Conservation (phyloP, 2,888 invertebrate species). For the Hipparchia sbordonii region DNA sequence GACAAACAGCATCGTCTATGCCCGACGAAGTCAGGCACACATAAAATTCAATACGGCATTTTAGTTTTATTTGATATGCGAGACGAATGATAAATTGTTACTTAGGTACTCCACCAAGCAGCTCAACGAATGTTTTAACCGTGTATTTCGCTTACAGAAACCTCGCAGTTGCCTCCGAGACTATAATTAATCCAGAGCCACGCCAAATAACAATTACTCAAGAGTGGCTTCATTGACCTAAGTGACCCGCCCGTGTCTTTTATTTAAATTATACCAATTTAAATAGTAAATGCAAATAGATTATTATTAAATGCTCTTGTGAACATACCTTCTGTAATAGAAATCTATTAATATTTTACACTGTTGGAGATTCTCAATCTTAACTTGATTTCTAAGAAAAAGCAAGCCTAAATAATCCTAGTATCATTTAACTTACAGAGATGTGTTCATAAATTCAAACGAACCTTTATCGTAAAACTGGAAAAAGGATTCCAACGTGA, state of each 20-base stretch:
- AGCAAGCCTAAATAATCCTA: too few species aligned
- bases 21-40: neutral
- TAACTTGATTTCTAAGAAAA: too few species aligned
- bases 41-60: neutral
- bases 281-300: slow-evolving; percentile 10
- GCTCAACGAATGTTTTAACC: slow-evolving; percentile 1
- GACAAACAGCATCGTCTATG: too few species aligned
- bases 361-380: neutral
- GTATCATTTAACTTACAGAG: too few species aligned
- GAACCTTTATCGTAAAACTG: neutral
- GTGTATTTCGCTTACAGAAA: slow-evolving; percentile 20
- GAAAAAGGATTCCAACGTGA: neutral
- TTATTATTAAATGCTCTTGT: neutral
- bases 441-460: too few species aligned
- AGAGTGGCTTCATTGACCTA: slow-evolving; percentile 25
- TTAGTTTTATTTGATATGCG: slow-evolving; percentile 2
- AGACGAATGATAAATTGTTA: neutral
- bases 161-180: slow-evolving; percentile 18
- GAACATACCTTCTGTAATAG: neutral
- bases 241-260: slow-evolving; percentile 22
- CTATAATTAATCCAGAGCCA: slow-evolving; percentile 25
- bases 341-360: neutral
- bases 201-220: slow-evolving; percentile 23
- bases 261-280: slow-evolving; percentile 23
- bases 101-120: slow-evolving; percentile 1